Conservation (phyloP, 2,888 invertebrate species). For the Cactoblastis cactorum region DNA sequence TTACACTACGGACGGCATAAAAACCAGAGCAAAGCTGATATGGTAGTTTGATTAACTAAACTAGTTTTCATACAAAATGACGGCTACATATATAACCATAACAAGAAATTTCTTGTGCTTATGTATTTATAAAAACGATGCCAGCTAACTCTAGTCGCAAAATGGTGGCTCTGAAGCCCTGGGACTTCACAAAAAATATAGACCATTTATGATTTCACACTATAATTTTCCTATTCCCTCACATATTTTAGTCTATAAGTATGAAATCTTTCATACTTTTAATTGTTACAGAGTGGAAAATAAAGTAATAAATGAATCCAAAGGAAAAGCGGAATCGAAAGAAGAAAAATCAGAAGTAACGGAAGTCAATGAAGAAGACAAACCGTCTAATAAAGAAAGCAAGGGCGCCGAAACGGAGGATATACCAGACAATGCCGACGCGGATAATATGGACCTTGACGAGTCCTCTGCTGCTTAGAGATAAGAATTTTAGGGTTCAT, state of each 20-base stretch:
- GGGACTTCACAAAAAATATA: too few species aligned
- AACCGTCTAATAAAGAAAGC: conserved; percentile 7
- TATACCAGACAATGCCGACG: conserved; percentile 35
- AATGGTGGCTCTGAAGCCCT: too few species aligned
- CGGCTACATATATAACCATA: too few species aligned
- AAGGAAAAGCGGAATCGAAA: conserved; percentile 16
- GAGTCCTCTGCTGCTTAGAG: conserved; percentile 29
- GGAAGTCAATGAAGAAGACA: conserved; percentile 15
- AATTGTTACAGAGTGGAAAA: not conserved
- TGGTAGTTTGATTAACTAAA: too few species aligned
- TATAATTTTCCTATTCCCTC: too few species aligned
- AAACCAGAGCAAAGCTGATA: too few species aligned
- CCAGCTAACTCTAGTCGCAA: too few species aligned
- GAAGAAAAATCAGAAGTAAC: conserved; percentile 18
- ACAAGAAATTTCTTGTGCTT: too few species aligned
- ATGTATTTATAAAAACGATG: too few species aligned
- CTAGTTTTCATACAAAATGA: too few species aligned
- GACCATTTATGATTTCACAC: not conserved
- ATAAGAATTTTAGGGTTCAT: not conserved
- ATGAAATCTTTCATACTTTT: not conserved
- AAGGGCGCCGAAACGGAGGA: conserved; percentile 20
- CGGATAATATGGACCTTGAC: conserved; percentile 56
- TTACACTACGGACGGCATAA: too few species aligned
- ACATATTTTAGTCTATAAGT: too few species aligned
- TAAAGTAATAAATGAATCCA: conserved; percentile 29